A percentile compares a stretch with the other conserved stretches of the same genome.
Conservation (phyloP, 2,797 vertebrate genomes). For the Paguma larvata region DNA sequence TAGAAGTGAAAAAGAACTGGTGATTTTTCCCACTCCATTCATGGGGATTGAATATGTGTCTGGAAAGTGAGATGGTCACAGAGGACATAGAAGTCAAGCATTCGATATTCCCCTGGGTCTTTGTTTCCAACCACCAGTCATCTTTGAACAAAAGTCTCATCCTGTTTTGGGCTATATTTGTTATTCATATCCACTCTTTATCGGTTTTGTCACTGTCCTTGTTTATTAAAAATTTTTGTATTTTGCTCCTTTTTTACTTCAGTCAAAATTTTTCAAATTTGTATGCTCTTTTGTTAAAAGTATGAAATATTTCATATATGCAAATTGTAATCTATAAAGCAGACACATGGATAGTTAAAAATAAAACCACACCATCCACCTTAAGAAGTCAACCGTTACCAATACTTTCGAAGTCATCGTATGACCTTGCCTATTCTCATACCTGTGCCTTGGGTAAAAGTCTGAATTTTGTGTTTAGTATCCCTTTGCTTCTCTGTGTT, state of each 20-base stretch:
- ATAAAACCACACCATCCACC: background rate
- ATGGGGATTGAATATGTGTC: conserved; percentile 1
- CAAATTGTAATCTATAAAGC: background rate
- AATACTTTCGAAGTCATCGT: background rate
- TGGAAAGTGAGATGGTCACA: background rate
- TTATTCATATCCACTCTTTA: background rate
- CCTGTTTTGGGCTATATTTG: conserved; percentile 40
- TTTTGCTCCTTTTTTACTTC: conserved; percentile 38
- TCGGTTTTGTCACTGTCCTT: background rate
- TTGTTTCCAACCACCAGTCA: background rate
- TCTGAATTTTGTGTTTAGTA: conserved; percentile 27
- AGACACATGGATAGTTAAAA: background rate
- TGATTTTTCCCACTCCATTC: background rate
- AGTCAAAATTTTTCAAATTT: conserved; percentile 14
- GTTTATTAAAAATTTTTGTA: background rate
- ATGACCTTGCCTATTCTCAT: background rate
- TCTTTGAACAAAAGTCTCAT: conserved; percentile 16
- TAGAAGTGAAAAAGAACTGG: background rate
- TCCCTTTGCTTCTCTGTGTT: conserved; percentile 1
- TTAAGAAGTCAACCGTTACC: background rate
- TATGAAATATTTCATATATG: background rate
- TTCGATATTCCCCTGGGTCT: background rate
- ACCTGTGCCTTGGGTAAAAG: background rate
- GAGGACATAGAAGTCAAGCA: background rate
- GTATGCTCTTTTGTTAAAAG: conserved; percentile 2